Evolutionary conservation across 2,888 invertebrate species (phyloP).

Genomic region (Frankliniella fusca): DNA sequence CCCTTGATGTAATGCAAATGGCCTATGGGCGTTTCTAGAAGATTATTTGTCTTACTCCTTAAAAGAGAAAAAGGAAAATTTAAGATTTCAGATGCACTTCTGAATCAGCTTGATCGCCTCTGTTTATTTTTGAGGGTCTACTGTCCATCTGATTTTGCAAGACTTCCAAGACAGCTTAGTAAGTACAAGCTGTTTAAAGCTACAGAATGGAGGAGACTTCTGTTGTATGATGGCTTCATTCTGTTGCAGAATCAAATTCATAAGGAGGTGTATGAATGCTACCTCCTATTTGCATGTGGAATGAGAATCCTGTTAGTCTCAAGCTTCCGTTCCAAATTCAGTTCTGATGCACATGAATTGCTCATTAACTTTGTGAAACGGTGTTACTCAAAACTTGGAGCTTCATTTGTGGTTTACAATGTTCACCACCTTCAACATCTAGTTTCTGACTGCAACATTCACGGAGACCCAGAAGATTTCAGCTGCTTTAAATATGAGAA

Average conservation of each 20-base stretch:
- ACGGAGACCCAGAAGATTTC: background rate
- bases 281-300: background rate
- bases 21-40: background rate
- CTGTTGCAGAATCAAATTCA: background rate
- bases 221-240: background rate
- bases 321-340: background rate
- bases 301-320: background rate
- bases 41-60: background rate
- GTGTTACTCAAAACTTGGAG: background rate
- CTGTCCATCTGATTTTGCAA: background rate
- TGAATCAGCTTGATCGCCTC: background rate
- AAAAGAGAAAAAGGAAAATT: background rate
- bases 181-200: background rate
- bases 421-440: background rate
- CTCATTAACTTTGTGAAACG: background rate
- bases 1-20: background rate
- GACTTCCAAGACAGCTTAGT: background rate
- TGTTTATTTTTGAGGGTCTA: background rate
- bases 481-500: conserved; percentile 18
- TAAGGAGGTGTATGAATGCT: conserved; percentile 10
- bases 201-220: background rate
- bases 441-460: background rate
- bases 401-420: conserved; percentile 12
- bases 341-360: background rate
- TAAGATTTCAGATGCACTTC: background rate